These are phyloP conservation scores for Lipotes vexillifer DNA, from an alignment of 2,113 vertebrate genomes.

Conservation along the genomic window DNA sequence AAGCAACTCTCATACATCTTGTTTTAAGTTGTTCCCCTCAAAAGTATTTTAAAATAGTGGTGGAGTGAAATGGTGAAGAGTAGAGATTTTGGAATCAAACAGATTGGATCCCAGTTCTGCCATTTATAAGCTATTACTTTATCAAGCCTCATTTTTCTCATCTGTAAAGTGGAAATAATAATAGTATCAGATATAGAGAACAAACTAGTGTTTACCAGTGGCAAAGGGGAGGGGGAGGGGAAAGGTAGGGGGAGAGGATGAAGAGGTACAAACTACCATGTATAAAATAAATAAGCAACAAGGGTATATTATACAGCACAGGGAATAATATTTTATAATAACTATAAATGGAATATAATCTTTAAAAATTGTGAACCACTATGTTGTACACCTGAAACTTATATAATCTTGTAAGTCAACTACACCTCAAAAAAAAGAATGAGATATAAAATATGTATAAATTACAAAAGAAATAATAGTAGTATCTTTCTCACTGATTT, in stretches of 20 bases:
- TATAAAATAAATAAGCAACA: background rate
- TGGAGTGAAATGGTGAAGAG: background rate
- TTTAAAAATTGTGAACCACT: background rate
- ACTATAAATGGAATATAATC: background rate
- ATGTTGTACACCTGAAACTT: background rate
- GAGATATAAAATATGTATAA: background rate
- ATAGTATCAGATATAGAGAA: background rate
- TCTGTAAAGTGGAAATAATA: background rate
- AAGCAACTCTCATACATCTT: background rate
- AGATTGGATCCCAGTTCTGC: background rate
- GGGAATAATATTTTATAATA: background rate
- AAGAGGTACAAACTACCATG: background rate
- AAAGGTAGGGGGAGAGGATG: background rate
- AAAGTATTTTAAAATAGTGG: background rate
- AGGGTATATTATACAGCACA: background rate
- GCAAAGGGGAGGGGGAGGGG: background rate
- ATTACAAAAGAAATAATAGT: background rate
- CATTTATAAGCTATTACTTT: background rate
- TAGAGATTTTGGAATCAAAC: background rate
- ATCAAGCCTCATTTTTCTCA: background rate
- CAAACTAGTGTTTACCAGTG: background rate
- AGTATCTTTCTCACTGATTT: background rate
- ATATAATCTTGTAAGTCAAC: background rate
- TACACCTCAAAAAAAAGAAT: background rate
- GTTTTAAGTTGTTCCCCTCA: background rate